Evolutionary conservation across 30 jellyfish, hydroid and myxozoan genomes (phyloP).

Genomic region (Calvadosia cruxmelitensis): DNA sequence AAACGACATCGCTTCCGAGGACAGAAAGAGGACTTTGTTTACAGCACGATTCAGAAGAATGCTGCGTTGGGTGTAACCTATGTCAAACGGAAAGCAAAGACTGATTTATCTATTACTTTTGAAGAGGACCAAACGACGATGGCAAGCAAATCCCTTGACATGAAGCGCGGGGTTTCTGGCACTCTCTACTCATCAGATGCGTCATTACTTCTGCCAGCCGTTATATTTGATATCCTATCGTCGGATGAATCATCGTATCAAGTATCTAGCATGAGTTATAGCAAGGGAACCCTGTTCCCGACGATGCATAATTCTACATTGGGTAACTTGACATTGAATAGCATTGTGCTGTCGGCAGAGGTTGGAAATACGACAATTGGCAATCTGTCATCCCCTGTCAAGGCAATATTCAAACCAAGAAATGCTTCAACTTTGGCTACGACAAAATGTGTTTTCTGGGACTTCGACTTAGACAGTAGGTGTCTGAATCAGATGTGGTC

Average conservation of each 20-base stretch:
- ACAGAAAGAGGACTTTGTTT: not conserved
- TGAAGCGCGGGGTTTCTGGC: not conserved
- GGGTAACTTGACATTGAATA: conserved; percentile 21
- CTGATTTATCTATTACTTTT: not conserved
- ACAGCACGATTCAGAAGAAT: not conserved
- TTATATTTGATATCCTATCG: not conserved
- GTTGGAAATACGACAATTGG: conserved; percentile 25
- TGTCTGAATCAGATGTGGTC: too few species aligned
- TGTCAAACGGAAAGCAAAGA: not conserved
- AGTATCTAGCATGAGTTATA: not conserved
- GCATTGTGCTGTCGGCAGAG: conserved; percentile 66
- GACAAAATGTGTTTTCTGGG: conserved; percentile 24
- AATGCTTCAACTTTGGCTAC: conserved; percentile 8
- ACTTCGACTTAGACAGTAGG: conserved; percentile 7
- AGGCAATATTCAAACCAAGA: conserved; percentile 6
- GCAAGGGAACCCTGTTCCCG: not conserved
- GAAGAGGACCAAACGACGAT: not conserved
- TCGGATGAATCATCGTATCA: not conserved
- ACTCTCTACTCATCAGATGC: not conserved
- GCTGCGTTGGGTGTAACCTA: not conserved
- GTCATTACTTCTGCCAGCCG: not conserved
- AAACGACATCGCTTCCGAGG: not conserved
- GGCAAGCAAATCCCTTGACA: not conserved
- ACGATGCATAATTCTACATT: not conserved
- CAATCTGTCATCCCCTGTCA: conserved; percentile 33